Evolutionary conservation across 2,888 invertebrate species (phyloP).

Genomic region (Dorcus hopei): DNA sequence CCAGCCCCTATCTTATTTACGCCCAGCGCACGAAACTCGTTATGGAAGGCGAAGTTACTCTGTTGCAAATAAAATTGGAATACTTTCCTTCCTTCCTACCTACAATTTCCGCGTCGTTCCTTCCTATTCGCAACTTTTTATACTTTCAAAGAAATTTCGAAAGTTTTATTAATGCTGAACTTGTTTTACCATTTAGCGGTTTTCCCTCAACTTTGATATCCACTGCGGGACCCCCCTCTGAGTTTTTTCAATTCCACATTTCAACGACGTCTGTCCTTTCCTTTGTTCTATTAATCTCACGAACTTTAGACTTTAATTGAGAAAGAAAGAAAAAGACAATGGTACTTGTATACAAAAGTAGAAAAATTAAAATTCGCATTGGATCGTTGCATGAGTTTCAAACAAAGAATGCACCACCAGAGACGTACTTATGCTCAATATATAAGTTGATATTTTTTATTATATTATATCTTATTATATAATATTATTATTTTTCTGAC

Average conservation of each 20-base stretch:
- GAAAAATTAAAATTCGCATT: no score
- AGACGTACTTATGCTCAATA: no score
- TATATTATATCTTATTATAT: no score
- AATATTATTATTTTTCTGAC: no score
- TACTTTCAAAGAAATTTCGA: conserved; percentile 19
- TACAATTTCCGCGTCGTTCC: background rate
- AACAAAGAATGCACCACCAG: no score
- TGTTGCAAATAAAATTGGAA: conserved; percentile 12
- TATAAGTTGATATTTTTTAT: no score
- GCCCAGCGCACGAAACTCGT: conserved; percentile 42
- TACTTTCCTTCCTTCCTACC: conserved; percentile 13
- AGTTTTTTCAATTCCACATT: no score
- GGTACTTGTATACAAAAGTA: no score
- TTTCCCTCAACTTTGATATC: conserved; percentile 8
- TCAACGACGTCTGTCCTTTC: no score
- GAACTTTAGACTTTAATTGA: no score
- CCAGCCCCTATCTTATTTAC: conserved; percentile 28
- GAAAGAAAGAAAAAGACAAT: background rate
- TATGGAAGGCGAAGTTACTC: conserved; percentile 21
- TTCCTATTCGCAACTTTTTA: conserved; percentile 5
- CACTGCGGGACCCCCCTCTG: background rate
- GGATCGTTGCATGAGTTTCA: no score
- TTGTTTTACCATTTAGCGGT: conserved; percentile 21
- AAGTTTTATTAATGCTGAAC: conserved; percentile 20
- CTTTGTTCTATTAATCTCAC: no score